Base-by-base conservation (phyloP, 2,113 vertebrate genomes). In the Taurulus bubalis region DNA sequence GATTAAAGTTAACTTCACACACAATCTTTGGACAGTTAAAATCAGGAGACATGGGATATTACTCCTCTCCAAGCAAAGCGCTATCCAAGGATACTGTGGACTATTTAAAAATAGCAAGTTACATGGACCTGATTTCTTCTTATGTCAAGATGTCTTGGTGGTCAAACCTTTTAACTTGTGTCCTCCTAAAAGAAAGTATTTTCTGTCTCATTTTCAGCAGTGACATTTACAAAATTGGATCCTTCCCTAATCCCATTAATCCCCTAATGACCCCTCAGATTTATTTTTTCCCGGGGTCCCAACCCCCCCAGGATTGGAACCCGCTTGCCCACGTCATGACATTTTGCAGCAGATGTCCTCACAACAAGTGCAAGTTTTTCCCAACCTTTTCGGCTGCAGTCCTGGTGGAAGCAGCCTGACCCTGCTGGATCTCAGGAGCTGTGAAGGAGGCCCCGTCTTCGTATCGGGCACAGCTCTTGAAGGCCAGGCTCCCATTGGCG, bases 361-460 rank as follows among this genome's bases (percentile, higher is more conserved):
- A 8, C 5, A 58, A 7, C 65, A 24, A 56, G 20, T 34, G 10
- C 0, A 2, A 47, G 11, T 9, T 76, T 49, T 73, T 47, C 15
- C 47, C 40, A 82, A 98, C 97, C 96, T 97, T 97, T 68, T 95
- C 95, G 0, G 83, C 63, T 71, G 87, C 90, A 0, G 66, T 82
- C 55, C 56, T 92, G 47, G 90, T 92, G 1, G 85, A 92, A 58
- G 85, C 60, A 0, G 70, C 67, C 11, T 85, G 90, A 71, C 69
- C 90, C 34, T 94, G 93, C 3, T 95, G 89, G 47, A 94, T n/a
- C 85, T 98, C 96, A 0, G 96, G 96, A 49, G 96, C 95, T 2
- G 93, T 96, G 90, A 97, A 98, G 71, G 95, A 95, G 30, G 84
- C 86, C 76, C 95, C 85, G 30, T 97, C 96, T 22, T 80, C 83